Conservation (phyloP, 1,140 invertebrate species). For the Conus betulinus region DNA sequence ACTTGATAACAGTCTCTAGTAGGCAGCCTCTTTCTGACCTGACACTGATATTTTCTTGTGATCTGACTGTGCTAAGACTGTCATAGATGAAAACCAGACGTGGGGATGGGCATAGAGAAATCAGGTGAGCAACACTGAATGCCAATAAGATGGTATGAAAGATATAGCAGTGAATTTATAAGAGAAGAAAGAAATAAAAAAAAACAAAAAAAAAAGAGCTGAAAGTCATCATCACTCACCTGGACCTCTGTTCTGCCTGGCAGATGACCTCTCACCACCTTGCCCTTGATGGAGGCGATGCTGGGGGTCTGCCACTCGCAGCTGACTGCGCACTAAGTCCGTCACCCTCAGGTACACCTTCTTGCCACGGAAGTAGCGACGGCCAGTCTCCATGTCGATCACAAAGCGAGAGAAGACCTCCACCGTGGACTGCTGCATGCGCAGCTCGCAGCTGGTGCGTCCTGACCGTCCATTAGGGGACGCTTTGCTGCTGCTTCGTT, state of each 20-base stretch:
- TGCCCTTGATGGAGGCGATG: slow-evolving; percentile 87
- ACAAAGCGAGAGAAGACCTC: slow-evolving; percentile 93
- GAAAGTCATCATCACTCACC: slow-evolving; percentile 75
- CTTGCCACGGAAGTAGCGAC: slow-evolving; percentile 82
- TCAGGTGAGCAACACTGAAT: too few relatives aligned
- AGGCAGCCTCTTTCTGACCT: too few relatives aligned
- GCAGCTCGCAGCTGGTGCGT: slow-evolving; percentile 81
- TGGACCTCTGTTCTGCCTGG: slow-evolving; percentile 95
- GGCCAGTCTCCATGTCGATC: slow-evolving; percentile 50
- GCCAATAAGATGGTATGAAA: too few relatives aligned
- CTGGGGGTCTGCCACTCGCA: slow-evolving; percentile 89
- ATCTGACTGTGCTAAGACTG: too few relatives aligned
- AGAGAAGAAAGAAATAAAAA: too few relatives aligned
- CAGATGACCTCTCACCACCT: slow-evolving; percentile 89
- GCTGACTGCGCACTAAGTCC: slow-evolving; percentile 88
- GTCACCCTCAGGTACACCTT: slow-evolving; percentile 92
- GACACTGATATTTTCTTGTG: too few relatives aligned
- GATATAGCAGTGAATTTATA: too few relatives aligned
- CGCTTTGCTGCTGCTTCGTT: slow-evolving; percentile 11
- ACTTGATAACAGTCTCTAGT: too few relatives aligned
- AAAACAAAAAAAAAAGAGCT: not conserved
- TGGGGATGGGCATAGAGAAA: too few relatives aligned
- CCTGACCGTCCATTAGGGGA: not conserved
- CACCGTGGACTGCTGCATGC: slow-evolving; percentile 92
- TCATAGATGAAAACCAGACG: too few relatives aligned